phyloP scores from a whole-genome alignment of 2,113 vertebrate genomes.

The Hyperoodon ampullatus region DNA sequence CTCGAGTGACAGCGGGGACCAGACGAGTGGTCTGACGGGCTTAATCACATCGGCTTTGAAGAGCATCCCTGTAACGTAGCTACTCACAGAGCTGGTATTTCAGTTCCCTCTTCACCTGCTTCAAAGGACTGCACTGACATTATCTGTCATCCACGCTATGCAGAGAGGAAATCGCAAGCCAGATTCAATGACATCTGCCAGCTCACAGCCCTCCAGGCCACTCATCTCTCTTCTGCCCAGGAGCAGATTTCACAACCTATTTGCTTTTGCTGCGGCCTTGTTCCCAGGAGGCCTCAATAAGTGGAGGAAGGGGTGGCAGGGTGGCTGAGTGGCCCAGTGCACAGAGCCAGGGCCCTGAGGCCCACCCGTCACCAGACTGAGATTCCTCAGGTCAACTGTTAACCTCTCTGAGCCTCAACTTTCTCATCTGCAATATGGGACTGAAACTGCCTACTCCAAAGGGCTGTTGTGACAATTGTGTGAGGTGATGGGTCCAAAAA shows the following conservation, averaged over 20 bases:
- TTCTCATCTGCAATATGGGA: not conserved
- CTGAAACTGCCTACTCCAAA: not conserved
- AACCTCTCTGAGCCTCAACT: not conserved
- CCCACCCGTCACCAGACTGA: not conserved
- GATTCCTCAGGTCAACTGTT: not conserved
- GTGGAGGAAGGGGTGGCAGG: not conserved
- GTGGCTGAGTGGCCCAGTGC: not conserved
- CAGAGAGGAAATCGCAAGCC: not conserved
- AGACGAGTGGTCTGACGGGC: not conserved
- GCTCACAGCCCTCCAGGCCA: not conserved
- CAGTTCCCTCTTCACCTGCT: not conserved
- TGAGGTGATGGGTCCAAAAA: not conserved
- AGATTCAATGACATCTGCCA: not conserved
- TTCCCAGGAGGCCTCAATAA: conserved; percentile 39
- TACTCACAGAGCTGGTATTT: not conserved
- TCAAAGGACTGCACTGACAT: not conserved
- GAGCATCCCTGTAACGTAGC: not conserved
- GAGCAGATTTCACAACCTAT: not conserved
- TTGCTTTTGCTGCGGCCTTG: not conserved
- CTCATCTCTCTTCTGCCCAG: not conserved
- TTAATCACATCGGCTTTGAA: not conserved
- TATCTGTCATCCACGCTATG: not conserved
- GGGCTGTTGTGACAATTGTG: not conserved
- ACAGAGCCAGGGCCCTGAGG: not conserved
- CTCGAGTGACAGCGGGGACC: not conserved